These are phyloP conservation scores for Oxyteleia sp. DNA, from an alignment of 2,888 invertebrate genomes.

Conservation along the genomic window DNA sequence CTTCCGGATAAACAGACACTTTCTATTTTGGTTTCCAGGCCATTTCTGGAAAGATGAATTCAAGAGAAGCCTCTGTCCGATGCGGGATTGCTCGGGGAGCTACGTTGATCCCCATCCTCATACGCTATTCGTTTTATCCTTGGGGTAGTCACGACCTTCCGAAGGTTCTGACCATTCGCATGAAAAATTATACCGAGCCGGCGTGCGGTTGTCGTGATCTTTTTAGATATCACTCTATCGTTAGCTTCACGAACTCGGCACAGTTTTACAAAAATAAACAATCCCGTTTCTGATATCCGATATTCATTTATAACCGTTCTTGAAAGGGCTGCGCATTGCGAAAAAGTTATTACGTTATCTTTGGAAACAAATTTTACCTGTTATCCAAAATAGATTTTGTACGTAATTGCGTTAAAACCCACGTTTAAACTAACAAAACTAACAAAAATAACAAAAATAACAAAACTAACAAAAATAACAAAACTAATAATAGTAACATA, in stretches of 20 bases:
- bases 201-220: constrained; percentile 29
- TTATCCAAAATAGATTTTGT: constrained; percentile 29
- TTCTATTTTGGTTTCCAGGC: constrained; percentile 48
- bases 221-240: constrained; percentile 42
- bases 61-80: constrained; percentile 36
- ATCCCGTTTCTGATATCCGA: constrained; percentile 37
- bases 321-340: not conserved
- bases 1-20: constrained; percentile 27
- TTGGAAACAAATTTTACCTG: constrained; percentile 4
- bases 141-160: constrained; percentile 60
- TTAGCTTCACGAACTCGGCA: constrained; percentile 39
- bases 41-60: constrained; percentile 44
- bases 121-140: constrained; percentile 67
- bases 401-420: constrained; percentile 35
- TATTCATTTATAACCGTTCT: constrained; percentile 43
- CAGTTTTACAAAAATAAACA: constrained; percentile 29
- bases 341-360: constrained; percentile 5
- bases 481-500: no score
- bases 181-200: constrained; percentile 74
- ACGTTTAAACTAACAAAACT: no score
- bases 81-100: constrained; percentile 69
- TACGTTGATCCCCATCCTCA: constrained; percentile 53
- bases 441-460: no score
- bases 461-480: no score
- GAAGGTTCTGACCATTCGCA: constrained; percentile 62